phyloP scores from a whole-genome alignment of 1,140 invertebrate genomes.

The Drosophila micromelanica region DNA sequence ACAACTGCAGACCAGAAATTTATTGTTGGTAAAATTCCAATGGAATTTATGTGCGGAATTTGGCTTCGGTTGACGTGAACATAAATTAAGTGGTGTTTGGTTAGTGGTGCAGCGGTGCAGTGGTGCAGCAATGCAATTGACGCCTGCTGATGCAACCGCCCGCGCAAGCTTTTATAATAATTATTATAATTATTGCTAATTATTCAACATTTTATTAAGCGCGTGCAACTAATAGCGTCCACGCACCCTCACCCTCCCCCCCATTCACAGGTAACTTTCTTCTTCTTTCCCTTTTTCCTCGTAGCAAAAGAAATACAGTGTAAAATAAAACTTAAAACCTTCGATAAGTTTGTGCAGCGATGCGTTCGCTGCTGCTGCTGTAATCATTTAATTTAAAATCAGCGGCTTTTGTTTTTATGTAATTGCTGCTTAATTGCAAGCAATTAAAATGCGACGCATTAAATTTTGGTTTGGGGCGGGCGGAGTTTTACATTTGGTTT shows the following conservation, averaged over 20 bases:
- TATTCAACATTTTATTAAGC: constrained; percentile 74
- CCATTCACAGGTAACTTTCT: neutral
- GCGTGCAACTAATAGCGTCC: constrained; percentile 67
- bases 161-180: constrained; percentile 66
- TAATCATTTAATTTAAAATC: constrained; percentile 76
- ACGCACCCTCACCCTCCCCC: too few species aligned
- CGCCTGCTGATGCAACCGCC: constrained; percentile 71
- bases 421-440: constrained; percentile 72
- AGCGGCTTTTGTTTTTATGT: constrained; percentile 70
- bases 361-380: constrained; percentile 56
- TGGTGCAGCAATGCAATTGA: constrained; percentile 34
- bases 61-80: constrained; percentile 50
- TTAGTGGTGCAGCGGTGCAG: constrained; percentile 66
- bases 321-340: constrained; percentile 16
- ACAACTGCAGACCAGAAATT: constrained; percentile 61
- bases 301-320: constrained; percentile 1
- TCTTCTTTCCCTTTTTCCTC: neutral
- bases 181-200: constrained; percentile 74
- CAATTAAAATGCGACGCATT: constrained; percentile 74
- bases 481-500: constrained; percentile 31
- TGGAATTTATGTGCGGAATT: constrained; percentile 75
- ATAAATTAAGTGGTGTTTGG: constrained; percentile 67
- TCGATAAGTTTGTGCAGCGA: constrained; percentile 49
- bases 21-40: constrained; percentile 66
- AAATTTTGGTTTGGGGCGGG: constrained; percentile 47